Evolutionary conservation across 2,113 vertebrate genomes (phyloP), one percentile per base, ranked within the genome.

Genomic region (Zosterops lateralis): DNA sequence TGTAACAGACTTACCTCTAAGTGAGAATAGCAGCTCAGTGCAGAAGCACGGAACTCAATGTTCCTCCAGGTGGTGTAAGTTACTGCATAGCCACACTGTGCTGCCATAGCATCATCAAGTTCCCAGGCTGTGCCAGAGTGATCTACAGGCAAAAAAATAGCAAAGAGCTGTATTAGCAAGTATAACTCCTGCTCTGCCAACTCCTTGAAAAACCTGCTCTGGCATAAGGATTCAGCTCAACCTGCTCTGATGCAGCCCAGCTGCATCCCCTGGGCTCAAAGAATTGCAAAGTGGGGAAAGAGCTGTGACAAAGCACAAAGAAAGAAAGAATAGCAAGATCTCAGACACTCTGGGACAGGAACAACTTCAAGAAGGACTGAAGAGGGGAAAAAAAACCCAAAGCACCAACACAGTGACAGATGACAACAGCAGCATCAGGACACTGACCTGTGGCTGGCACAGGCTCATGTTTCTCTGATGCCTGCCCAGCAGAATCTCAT

Each of bases 1-100:
- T 45, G 11, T 6, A 14, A 19, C 0, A 57, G 60, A 29, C 89
- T 75, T 79, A 97, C 97, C 88, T 88, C 32, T 14, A 92, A 73
- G 32, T 6, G 68, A 32, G 96, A 79, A 11, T 93, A 86, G 72
- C 96, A 97, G 85, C 97, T 97, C 45, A 95, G 54, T 10, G 94
- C 92, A 64, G 96, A 97, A 7, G 94, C 87, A 34, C 11, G 77
- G 67, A 97, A 34, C 17, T 94, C 90, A 1, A 96, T 40, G 20
- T 47, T 92, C 32, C 78, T 84, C 91, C 74, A 56, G 4, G 7
- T 44, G 36, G 72, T 92, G 15, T 91, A 70, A 29, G 61, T 70
- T 51, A 96, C 31, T 12, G 70, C 68, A 12, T 95, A 97, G 40
- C 96, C 97, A 61, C 96, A 97, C 66, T 84, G 87, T 3, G 84